phyloP scores from a whole-genome alignment of 2,888 invertebrate species.

The Temnothorax rugatulus region DNA sequence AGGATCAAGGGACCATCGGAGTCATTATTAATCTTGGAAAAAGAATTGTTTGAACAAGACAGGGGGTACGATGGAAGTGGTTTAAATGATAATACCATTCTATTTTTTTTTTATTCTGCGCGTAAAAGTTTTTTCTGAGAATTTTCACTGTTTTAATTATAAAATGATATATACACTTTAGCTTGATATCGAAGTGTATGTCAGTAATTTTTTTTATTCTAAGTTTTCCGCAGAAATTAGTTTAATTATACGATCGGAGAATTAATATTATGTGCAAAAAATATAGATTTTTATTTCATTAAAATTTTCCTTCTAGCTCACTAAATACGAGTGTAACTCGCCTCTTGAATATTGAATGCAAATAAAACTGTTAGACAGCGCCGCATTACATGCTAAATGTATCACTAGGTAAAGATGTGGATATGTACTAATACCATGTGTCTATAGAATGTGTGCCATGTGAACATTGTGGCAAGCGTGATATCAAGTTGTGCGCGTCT shows the following conservation, averaged over 20 bases:
- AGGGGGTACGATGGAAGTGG: neutral
- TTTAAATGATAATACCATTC: neutral
- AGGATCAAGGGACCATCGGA: neutral
- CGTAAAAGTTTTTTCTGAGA: neutral
- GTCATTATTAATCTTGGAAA: neutral
- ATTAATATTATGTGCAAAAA: neutral
- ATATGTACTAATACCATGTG: conserved; percentile 2
- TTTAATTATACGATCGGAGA: neutral
- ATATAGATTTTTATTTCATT: neutral
- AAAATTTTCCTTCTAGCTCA: neutral
- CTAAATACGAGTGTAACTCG: neutral
- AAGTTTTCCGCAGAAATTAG: neutral
- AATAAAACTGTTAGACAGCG: conserved; percentile 3
- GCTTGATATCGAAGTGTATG: neutral
- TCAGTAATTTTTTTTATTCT: neutral
- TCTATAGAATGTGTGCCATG: conserved; percentile 8
- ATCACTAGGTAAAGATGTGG: neutral
- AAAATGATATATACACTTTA: neutral
- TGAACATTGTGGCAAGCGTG: conserved; percentile 1
- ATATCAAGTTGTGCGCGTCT: conserved; percentile 11
- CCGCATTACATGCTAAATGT: conserved; percentile 26
- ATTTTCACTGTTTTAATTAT: conserved; percentile 20
- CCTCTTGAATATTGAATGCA: neutral
- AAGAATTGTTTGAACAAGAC: conserved; percentile 7
- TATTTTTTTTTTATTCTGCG: neutral